Evolutionary conservation across 2,888 invertebrate genomes (phyloP).

Genomic region (Crocallis elinguaria): DNA sequence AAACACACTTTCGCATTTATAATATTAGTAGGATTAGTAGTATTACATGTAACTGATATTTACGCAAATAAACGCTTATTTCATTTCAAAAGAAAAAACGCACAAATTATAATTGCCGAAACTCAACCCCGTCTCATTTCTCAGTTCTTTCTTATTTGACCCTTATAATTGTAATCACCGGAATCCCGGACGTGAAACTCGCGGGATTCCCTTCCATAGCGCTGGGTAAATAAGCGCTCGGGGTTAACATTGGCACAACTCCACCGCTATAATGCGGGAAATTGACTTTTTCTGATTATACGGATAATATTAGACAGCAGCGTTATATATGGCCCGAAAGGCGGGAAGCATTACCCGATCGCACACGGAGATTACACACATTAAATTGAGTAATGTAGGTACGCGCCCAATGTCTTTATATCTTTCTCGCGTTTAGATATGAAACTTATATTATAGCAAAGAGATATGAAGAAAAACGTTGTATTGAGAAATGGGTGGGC

Average conservation of each 20-base stretch:
- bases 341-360: slow-evolving; percentile 14
- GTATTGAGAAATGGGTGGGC: neutral
- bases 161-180: slow-evolving; percentile 7
- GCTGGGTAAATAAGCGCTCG: slow-evolving; percentile 11
- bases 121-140: neutral
- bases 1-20: no score
- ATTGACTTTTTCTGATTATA: slow-evolving; percentile 35
- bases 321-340: neutral
- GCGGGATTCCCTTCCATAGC: slow-evolving; percentile 4
- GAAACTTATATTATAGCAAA: neutral
- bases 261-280: slow-evolving; percentile 28
- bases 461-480: neutral
- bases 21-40: no score
- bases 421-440: slow-evolving; percentile 15
- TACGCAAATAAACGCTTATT: no score
- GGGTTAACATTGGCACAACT: slow-evolving; percentile 27
- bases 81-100: no score
- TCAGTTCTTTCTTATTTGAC: slow-evolving; percentile 5
- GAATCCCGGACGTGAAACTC: slow-evolving; percentile 4
- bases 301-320: slow-evolving; percentile 29
- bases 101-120: no score
- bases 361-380: slow-evolving; percentile 16
- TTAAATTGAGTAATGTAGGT: slow-evolving; percentile 24
- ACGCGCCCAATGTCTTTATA: slow-evolving; percentile 11
- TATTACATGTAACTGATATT: no score